Base-by-base conservation (phyloP, 2,888 invertebrate genomes). In the Bimastos eiseni region DNA sequence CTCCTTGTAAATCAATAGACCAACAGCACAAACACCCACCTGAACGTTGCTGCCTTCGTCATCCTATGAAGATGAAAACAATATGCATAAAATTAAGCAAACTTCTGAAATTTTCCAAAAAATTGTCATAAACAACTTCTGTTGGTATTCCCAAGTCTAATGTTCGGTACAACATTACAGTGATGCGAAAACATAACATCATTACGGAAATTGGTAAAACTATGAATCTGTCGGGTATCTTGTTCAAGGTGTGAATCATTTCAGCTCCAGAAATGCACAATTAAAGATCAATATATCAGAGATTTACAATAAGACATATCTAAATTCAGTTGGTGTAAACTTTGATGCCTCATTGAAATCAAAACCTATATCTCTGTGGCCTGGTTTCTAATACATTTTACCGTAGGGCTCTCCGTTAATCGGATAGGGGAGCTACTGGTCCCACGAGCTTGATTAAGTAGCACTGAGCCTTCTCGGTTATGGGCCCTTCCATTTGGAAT, bases 1-100 rank as follows among this genome's bases (percentile, higher is more conserved):
- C 94, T 99, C 99, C 93, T 98, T 96, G 95, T 98, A 98, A 92
- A 99, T 98, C 92, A 98, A 96, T 91, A 99, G 96, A 0, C 99
- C 99, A 19, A 98, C 98, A 30, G 99, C 98, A 96, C 99, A 99
- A 36, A 99, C 98, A 70, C 86, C 86, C 86, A 86, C 86, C 36
- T 86, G 86, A 34, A 86, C 86, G 17, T 33, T 86, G 86, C 86
- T 37, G 86, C 86, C 86, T 37, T 86, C 86, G 8, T 86, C 86
- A 36, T 86, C 86, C 86, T 86, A 86, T 21, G 34, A 86, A 8
- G 6, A 86, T 1, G 36, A 86, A 24, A 86, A 86, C 33, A 86
- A 86, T 36, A 21, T 36, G n/a, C 30, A 70, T 6, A 70, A n/a
- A 30, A n/a, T n/a, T 70, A 70, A 70, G 70, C 8, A 70, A 30